Conservation (phyloP, 2,797 vertebrate genomes). For the Gambelia wislizenii region DNA sequence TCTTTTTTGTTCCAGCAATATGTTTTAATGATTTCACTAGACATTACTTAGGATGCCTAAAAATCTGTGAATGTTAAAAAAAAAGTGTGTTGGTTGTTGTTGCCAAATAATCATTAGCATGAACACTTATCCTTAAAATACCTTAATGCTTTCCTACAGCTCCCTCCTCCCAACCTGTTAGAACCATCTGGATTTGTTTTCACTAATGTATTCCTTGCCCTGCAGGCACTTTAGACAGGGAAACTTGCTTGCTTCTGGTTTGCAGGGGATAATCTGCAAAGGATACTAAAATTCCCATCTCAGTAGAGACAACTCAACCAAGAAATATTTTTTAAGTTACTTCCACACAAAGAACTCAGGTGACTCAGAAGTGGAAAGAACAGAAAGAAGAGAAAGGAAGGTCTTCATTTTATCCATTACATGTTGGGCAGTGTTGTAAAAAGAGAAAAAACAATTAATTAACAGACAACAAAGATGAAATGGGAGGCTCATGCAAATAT, state of each 20-base stretch:
- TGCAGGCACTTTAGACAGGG: neutral
- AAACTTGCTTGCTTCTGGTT: neutral
- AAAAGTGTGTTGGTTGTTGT: neutral
- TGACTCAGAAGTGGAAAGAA: too few relatives aligned
- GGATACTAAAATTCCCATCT: neutral
- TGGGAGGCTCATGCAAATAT: neutral
- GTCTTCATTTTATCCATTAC: too few relatives aligned
- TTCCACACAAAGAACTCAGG: neutral
- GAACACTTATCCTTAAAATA: constrained; percentile 14
- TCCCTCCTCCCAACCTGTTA: neutral
- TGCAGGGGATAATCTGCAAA: neutral
- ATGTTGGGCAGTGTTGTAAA: neutral
- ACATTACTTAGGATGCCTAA: neutral
- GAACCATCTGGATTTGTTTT: constrained; percentile 22
- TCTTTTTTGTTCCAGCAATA: neutral
- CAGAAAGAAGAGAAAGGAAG: neutral
- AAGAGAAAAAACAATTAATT: neutral
- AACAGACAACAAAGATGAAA: neutral
- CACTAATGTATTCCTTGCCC: neutral
- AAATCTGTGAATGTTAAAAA: neutral
- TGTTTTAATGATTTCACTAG: neutral
- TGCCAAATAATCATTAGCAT: constrained; percentile 10
- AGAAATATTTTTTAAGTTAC: neutral
- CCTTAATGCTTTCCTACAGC: neutral
- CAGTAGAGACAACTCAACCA: neutral